Conservation (phyloP, 2,888 invertebrate genomes). For the Drepanosiphum platanoidis region DNA sequence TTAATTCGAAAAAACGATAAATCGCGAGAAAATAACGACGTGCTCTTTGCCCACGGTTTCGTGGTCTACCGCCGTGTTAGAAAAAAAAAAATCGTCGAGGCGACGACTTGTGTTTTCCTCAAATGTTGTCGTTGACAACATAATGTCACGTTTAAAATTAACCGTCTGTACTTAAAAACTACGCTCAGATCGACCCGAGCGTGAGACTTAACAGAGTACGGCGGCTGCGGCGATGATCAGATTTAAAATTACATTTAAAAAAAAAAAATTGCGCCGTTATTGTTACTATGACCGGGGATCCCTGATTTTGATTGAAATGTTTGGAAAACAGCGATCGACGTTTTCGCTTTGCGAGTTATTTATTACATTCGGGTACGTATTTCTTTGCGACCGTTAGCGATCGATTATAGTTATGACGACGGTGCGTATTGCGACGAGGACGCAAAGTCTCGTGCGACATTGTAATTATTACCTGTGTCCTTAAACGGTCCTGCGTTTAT, state of each 20-base stretch:
- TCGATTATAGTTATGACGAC: too few relatives aligned
- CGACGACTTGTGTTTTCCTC: neutral
- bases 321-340: neutral
- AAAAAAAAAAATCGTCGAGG: neutral
- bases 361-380: too few relatives aligned
- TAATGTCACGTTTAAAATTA: constrained; percentile 37
- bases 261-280: neutral
- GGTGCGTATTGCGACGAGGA: too few relatives aligned
- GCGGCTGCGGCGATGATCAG: too few relatives aligned
- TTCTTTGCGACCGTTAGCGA: too few relatives aligned
- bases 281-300: neutral
- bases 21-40: neutral
- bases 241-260: neutral
- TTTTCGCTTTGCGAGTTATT: too few relatives aligned
- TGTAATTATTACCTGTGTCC: constrained; percentile 63
- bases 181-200: neutral
- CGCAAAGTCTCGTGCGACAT: too few relatives aligned
- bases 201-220: neutral
- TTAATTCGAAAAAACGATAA: neutral
- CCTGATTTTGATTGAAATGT: neutral
- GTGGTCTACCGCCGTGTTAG: neutral
- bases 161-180: neutral
- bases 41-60: neutral
- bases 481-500: constrained; percentile 68
- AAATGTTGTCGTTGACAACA: neutral